Evolutionary conservation across 2,888 invertebrate species (phyloP).

Genomic region (Pristionchus japonicus): DNA sequence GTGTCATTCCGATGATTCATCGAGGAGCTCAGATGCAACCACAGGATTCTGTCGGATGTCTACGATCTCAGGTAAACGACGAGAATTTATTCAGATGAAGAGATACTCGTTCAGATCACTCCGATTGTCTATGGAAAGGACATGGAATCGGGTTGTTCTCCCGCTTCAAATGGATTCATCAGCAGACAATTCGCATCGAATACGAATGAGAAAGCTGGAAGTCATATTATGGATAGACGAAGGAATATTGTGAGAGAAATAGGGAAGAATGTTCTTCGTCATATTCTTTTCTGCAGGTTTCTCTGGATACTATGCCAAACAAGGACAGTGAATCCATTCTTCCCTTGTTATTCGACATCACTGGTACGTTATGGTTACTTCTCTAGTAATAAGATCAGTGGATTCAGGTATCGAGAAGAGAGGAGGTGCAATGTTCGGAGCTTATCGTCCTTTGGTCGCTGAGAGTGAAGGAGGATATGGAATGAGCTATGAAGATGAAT

Average conservation of each 20-base stretch:
- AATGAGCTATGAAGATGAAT: slow-evolving; percentile 41
- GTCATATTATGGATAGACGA: slow-evolving; percentile 40
- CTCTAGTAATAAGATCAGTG: background rate
- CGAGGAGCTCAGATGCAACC: slow-evolving; percentile 19
- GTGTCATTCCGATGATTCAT: slow-evolving; percentile 18
- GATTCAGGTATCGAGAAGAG: slow-evolving; percentile 16
- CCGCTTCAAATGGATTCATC: slow-evolving; percentile 45
- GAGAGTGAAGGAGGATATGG: slow-evolving; percentile 45
- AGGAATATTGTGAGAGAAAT: slow-evolving; percentile 41
- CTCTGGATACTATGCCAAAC: background rate
- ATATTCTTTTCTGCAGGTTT: background rate
- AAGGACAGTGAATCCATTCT: slow-evolving; percentile 31
- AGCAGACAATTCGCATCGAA: slow-evolving; percentile 45
- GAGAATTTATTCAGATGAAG: background rate
- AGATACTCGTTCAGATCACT: background rate
- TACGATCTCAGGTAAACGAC: slow-evolving; percentile 36
- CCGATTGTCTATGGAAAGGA: slow-evolving; percentile 41
- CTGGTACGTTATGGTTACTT: background rate
- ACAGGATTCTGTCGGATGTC: slow-evolving; percentile 33
- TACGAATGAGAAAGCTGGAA: slow-evolving; percentile 42
- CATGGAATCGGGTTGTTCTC: slow-evolving; percentile 23
- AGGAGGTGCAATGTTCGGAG: slow-evolving; percentile 29
- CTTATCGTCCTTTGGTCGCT: slow-evolving; percentile 29
- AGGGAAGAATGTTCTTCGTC: too few species aligned
- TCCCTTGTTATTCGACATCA: slow-evolving; percentile 38